phyloP scores from a whole-genome alignment of 2,888 invertebrate genomes.

The Smittia sp. region DNA sequence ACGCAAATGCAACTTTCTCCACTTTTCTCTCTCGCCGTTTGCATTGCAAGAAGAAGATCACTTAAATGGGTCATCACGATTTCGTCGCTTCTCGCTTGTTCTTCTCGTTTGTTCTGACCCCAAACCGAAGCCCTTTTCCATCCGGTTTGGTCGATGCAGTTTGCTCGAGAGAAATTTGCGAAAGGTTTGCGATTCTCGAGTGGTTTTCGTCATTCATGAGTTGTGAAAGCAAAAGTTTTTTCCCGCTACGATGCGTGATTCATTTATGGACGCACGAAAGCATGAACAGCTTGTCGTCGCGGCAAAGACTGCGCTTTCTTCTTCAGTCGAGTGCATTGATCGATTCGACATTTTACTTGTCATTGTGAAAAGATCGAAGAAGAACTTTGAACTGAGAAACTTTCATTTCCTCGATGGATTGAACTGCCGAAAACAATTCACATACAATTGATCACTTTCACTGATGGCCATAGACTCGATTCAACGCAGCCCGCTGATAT shows the following conservation, averaged over 20 bases:
- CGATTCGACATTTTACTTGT: too few relatives aligned
- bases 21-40: not conserved
- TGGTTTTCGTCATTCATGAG: not conserved
- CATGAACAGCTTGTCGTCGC: too few relatives aligned
- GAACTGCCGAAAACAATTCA: too few relatives aligned
- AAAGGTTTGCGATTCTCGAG: not conserved
- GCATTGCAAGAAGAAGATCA: not conserved
- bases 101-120: not conserved
- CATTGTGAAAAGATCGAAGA: too few relatives aligned
- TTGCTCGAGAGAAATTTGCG: not conserved
- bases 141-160: not conserved
- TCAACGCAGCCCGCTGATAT: not conserved
- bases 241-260: not conserved
- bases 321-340: too few relatives aligned
- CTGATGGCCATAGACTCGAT: not conserved
- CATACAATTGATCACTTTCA: not conserved
- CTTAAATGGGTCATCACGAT: not conserved
- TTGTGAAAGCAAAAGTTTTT: slow-evolving; percentile 12
- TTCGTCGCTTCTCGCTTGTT: not conserved
- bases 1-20: slow-evolving; percentile 2
- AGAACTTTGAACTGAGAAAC: too few relatives aligned
- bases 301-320: too few relatives aligned
- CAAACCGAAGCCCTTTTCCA: slow-evolving; percentile 5
- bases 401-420: too few relatives aligned
- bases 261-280: not conserved